These are phyloP conservation scores for Musca vetustissima DNA, from an alignment of 1,140 invertebrate genomes.

Conservation along the genomic window DNA sequence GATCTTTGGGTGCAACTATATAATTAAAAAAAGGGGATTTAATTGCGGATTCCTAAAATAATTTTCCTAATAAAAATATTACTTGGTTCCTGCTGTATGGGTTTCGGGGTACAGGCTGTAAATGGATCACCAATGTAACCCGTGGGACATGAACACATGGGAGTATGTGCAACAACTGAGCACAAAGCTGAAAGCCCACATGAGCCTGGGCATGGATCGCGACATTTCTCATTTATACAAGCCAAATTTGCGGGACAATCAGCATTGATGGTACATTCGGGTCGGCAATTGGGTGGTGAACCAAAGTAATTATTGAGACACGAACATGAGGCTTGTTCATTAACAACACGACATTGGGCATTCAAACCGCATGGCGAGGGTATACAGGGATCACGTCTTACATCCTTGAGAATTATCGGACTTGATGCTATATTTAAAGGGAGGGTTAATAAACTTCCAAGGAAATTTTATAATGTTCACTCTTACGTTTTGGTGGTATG, in stretches of 20 bases:
- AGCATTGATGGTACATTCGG: constrained; percentile 74
- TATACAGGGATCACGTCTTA: constrained; percentile 73
- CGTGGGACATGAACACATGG: constrained; percentile 74
- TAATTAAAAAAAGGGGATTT: constrained; percentile 29
- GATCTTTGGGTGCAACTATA: constrained; percentile 48
- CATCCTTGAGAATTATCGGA: constrained; percentile 54
- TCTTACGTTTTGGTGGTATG: constrained; percentile 43
- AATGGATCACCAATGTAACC: constrained; percentile 82
- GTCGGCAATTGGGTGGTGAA: constrained; percentile 71
- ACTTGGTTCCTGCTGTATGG: constrained; percentile 35
- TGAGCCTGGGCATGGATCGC: constrained; percentile 75
- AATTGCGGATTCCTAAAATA: background rate
- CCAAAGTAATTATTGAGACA: constrained; percentile 74
- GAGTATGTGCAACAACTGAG: constrained; percentile 80
- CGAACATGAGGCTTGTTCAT: constrained; percentile 71
- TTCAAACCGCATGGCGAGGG: constrained; percentile 80
- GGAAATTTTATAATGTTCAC: too few relatives aligned
- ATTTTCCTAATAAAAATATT: constrained; percentile 4
- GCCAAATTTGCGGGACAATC: constrained; percentile 72
- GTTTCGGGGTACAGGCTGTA: constrained; percentile 61
- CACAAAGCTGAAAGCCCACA: constrained; percentile 82
- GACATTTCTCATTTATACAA: constrained; percentile 72
- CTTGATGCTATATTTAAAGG: constrained; percentile 45
- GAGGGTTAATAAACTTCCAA: constrained; percentile 45
- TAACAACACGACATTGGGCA: constrained; percentile 70